Evolutionary conservation across 2,113 vertebrate genomes (phyloP).

Genomic region (Psophia crepitans): DNA sequence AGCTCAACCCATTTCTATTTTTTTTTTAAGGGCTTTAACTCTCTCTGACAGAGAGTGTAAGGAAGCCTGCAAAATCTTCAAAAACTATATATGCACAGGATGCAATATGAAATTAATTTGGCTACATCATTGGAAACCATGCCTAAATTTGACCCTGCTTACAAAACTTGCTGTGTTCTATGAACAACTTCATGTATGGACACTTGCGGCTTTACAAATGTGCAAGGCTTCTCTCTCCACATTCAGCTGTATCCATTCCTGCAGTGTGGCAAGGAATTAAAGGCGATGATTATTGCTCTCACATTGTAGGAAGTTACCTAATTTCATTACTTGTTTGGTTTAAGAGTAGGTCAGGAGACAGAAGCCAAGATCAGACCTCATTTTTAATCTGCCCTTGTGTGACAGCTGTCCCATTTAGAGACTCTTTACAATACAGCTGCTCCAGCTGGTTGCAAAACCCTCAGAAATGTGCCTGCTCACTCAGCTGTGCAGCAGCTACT

Average conservation of each 20-base stretch:
- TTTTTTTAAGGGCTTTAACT: not conserved
- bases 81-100: not conserved
- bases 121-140: not conserved
- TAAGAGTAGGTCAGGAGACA: not conserved
- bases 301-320: not conserved
- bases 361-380: not conserved
- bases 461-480: not conserved
- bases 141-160: not conserved
- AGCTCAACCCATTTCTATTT: not conserved
- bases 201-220: not conserved
- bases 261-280: not conserved
- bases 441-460: not conserved
- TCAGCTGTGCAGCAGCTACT: not conserved
- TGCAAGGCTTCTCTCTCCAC: not conserved
- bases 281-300: not conserved
- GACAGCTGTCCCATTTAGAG: not conserved
- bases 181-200: not conserved
- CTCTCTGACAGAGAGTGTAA: not conserved
- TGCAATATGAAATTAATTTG: not conserved
- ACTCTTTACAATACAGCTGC: not conserved
- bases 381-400: not conserved
- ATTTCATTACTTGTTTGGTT: not conserved
- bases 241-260: not conserved
- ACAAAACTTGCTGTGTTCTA: not conserved
- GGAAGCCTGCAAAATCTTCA: not conserved